Evolutionary conservation across 2,797 vertebrate genomes (phyloP).

Genomic region (Sebastes umbrosus): DNA sequence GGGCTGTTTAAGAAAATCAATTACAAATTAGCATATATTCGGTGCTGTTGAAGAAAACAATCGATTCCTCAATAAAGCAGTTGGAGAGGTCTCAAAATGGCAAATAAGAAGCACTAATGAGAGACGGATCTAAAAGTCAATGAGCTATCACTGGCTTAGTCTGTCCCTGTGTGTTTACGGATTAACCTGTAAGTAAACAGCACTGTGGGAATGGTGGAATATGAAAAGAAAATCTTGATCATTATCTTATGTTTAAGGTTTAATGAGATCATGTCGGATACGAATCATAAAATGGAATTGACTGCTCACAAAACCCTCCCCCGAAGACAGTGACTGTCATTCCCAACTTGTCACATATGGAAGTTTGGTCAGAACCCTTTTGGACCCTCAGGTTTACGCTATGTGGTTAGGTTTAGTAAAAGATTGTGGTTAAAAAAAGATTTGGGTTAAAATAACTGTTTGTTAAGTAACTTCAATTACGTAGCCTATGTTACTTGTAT

Average conservation of each 20-base stretch:
- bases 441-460: no score
- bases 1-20: constrained; percentile 40
- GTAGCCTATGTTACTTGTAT: no score
- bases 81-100: constrained; percentile 34
- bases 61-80: constrained; percentile 37
- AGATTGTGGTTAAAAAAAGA: no score
- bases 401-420: no score
- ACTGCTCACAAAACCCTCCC: neutral
- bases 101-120: constrained; percentile 48
- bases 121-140: constrained; percentile 49
- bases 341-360: no score
- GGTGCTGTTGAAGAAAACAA: constrained; percentile 28
- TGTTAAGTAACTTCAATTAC: no score
- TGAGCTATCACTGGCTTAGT: constrained; percentile 22
- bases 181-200: constrained; percentile 14
- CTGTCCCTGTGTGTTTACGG: neutral
- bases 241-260: neutral
- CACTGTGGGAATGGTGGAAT: neutral
- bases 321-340: no score
- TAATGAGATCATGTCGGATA: neutral
- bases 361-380: no score
- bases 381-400: no score
- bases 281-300: neutral
- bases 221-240: neutral
- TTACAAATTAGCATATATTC: constrained; percentile 56